Conservation (phyloP, 2,113 vertebrate species). For the Sminthopsis crassicaudata region DNA sequence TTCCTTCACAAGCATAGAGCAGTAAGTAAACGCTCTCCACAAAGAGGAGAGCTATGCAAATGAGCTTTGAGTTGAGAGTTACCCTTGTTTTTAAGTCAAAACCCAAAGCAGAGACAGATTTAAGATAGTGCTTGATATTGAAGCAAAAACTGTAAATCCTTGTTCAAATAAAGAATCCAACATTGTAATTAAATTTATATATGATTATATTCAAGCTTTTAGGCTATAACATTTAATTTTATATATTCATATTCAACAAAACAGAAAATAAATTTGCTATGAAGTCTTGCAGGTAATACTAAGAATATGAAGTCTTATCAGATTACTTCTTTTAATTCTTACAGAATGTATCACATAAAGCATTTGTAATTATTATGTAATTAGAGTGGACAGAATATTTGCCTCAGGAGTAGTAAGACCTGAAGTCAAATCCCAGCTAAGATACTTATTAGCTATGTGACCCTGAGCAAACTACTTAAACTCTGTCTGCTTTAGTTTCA, state of each 20-base stretch:
- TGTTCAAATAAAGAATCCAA: neutral
- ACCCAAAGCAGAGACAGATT: neutral
- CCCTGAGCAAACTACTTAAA: neutral
- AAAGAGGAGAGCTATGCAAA: neutral
- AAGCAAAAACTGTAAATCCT: neutral
- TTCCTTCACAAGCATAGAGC: neutral
- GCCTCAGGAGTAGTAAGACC: neutral
- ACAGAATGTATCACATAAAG: neutral
- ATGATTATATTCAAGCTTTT: neutral
- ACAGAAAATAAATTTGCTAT: neutral
- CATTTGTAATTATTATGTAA: neutral
- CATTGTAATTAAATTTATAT: neutral
- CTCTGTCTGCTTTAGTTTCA: neutral
- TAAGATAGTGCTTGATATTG: neutral
- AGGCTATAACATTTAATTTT: neutral
- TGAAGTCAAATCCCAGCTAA: neutral
- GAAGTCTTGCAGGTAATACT: neutral
- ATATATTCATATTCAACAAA: neutral
- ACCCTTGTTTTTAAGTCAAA: neutral
- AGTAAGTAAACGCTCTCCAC: neutral
- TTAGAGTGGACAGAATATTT: neutral
- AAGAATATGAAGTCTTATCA: neutral
- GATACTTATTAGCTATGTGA: neutral
- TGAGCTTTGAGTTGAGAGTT: neutral
- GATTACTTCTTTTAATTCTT: neutral